Base-by-base conservation (phyloP, 2,113 vertebrate species). In the Dinomys branickii region DNA sequence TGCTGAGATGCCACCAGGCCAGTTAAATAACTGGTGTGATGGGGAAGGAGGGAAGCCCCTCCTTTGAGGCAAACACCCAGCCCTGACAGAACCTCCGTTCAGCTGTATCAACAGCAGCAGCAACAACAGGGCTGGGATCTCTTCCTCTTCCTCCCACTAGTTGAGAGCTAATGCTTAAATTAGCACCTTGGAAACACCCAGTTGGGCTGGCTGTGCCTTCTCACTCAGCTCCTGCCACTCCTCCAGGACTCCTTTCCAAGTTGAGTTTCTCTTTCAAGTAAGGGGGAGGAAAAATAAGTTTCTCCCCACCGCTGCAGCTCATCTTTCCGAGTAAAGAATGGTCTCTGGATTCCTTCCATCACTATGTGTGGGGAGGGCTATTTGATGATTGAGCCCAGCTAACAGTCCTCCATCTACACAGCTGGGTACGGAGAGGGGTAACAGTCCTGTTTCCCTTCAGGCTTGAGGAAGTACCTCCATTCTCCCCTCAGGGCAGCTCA, bases 91-190 rank as follows among this genome's bases (percentile, higher is more conserved):
- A 87, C 88, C 77, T 96, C 90, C 59, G 35, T 63, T 73, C 97
- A 97, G 95, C 96, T 97, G 96, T 92, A 78, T 50, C 17, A 80
- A 22, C 77, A 80, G 47, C 47, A 91, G 91, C 81, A 97, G 75
- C 89, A 93, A 14, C 90, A 97, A 90, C 67, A 97, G 71, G 96
- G 85, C 87, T 94, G 95, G 88, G 87, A 97, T 94, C 67, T 95
- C 92, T 95, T 97, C 80, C 96, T 97, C 61, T 96, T 94, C 97
- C 90, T 97, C 96, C 96, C 85, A 97, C 96, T 94, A 90, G 85
- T 83, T 97, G 95, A 93, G 95, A 98, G 84, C 85, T 97, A 96
- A 90, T 86, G 97, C 95, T 97, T 98, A 98, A 97, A 97, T 98
- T 97, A 97, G 97, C 95, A 95, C 90, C 78, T 97, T 97, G 94